phyloP scores from a whole-genome alignment of 2,113 vertebrate species.

The Paramisgurnus dabryanus region DNA sequence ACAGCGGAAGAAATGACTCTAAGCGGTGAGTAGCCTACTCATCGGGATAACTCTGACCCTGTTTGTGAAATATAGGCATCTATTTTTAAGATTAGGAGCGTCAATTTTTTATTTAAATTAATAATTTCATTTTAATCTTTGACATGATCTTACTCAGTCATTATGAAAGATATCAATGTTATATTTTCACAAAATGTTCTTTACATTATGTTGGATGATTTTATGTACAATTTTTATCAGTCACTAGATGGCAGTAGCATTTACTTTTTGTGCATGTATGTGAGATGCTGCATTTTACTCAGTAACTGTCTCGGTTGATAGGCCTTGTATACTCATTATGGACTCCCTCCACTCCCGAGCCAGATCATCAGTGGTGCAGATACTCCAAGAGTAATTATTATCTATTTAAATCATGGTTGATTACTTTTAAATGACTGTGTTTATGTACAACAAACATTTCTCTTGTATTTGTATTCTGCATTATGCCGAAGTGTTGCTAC shows the following conservation, averaged over 20 bases:
- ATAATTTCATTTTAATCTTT: too few relatives aligned
- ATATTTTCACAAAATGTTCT: too few relatives aligned
- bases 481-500: neutral
- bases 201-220: too few relatives aligned
- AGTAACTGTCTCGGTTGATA: constrained; percentile 49
- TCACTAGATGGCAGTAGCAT: constrained; percentile 7
- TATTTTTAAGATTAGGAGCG: too few relatives aligned
- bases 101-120: too few relatives aligned
- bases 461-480: neutral
- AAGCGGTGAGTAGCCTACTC: constrained; percentile 22
- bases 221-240: neutral
- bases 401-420: neutral
- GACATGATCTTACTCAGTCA: too few relatives aligned
- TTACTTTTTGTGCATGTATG: neutral
- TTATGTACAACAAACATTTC: neutral
- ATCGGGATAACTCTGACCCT: too few relatives aligned
- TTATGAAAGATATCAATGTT: too few relatives aligned
- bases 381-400: constrained; percentile 80
- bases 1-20: neutral
- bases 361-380: constrained; percentile 83
- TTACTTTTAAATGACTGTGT: neutral
- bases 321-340: constrained; percentile 89
- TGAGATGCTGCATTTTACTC: neutral
- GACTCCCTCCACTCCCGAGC: constrained; percentile 83
- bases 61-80: neutral